These are phyloP conservation scores for Megaceryle torquata DNA, from an alignment of 2,113 vertebrate species.

Conservation along the genomic window DNA sequence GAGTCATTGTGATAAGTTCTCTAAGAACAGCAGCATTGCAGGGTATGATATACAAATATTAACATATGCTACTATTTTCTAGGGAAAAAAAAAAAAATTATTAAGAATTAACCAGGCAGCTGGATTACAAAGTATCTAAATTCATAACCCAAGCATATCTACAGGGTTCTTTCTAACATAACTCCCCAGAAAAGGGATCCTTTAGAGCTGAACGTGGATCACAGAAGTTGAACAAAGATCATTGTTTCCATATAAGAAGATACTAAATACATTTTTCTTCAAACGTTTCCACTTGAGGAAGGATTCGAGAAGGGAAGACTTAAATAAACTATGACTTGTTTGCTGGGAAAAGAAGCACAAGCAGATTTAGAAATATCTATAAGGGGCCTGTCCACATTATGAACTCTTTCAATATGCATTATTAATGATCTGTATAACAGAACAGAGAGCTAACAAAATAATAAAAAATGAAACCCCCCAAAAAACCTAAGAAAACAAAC, in stretches of 20 bases:
- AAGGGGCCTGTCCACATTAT: not conserved
- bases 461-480: not conserved
- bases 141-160: not conserved
- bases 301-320: not conserved
- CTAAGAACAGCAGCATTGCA: not conserved
- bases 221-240: not conserved
- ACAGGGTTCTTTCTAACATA: not conserved
- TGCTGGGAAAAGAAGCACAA: not conserved
- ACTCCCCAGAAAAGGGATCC: not conserved
- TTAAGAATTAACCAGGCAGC: not conserved
- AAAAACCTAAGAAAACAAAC: not conserved
- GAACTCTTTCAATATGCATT: not conserved
- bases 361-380: not conserved
- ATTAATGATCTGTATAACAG: not conserved
- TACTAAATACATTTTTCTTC: not conserved
- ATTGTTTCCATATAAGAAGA: not conserved
- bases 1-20: not conserved
- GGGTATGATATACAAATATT: not conserved
- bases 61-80: not conserved
- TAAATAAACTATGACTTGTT: not conserved
- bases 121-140: not conserved
- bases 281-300: not conserved
- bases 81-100: not conserved
- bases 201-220: not conserved
- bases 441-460: not conserved